Percentiles rank a stretch among this genome's conserved stretches.
Conservation (phyloP, 2,113 vertebrate genomes). For the Anhinga anhinga region DNA sequence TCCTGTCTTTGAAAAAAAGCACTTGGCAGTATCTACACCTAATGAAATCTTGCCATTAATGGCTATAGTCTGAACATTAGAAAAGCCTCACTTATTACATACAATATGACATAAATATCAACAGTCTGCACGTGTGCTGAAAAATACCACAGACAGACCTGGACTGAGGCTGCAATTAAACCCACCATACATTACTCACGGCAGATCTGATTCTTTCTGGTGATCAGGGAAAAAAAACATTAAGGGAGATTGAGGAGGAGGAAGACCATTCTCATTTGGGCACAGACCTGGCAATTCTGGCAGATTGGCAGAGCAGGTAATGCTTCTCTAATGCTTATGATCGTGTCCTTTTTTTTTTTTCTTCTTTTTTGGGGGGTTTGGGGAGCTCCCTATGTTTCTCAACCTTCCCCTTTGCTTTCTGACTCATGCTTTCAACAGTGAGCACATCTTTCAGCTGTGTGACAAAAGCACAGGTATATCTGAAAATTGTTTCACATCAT, state of each 20-base stretch:
- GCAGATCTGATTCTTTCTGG: not conserved
- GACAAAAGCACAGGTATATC: not conserved
- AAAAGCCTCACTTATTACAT: not conserved
- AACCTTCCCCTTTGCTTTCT: not conserved
- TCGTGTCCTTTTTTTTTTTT: not conserved
- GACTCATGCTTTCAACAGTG: accelerated
- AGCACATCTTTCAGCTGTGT: not conserved
- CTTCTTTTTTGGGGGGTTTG: too few species aligned
- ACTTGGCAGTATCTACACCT: not conserved
- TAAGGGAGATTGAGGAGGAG: not conserved
- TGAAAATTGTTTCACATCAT: not conserved
- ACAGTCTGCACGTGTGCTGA: not conserved
- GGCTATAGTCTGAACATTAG: not conserved
- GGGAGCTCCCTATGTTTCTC: not conserved
- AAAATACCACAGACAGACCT: not conserved
- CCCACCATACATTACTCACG: not conserved
- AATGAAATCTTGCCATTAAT: not conserved
- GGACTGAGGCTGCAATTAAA: not conserved
- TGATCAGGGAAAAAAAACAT: not conserved
- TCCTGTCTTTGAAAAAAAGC: not conserved
- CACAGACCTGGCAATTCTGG: not conserved
- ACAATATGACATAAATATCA: not conserved
- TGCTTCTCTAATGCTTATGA: not conserved
- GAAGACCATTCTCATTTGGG: not conserved
- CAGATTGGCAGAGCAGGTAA: not conserved